Evolutionary conservation across 2,888 invertebrate genomes (phyloP), one percentile per base, ranked within the genome.

Genomic region (Eurytoma californica): DNA sequence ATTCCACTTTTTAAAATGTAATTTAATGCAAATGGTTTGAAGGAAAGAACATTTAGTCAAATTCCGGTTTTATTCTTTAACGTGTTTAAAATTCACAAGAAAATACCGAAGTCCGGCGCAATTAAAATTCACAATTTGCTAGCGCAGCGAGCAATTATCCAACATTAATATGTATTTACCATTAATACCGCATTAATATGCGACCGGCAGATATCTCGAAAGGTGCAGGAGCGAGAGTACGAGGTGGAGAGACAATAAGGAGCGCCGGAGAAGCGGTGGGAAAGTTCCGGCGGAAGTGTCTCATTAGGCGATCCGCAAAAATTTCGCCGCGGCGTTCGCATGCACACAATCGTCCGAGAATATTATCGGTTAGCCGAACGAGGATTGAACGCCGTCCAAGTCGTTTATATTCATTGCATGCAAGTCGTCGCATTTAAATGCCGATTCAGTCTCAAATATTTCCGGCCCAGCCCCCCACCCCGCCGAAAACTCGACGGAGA

Each of bases 401-500:
- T 82, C 82, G 72, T 82, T 80, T 80, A 74, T 74, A 82, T 82
- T 82, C 80, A 74, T 79, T 77, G 78, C 80, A 72, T 72, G 80
- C 78, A 72, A 74, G 69, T 73, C 76, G 66, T 30, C 65, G 66
- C 67, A 78, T 75, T 80, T 80, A 78, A 80, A 78, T 78, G 76
- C 72, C 80, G 72, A 82, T 80, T 80, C 72, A 72, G 78, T 80
- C 75, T 78, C 72, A 69, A 80, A 82, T 82, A 82, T 80, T 80
- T 80, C 73, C 72, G 70, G 20, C 13, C 61, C n/a, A 39, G 47
- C 14, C 57, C 20, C n/a, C 12, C 16, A 5, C 3, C 20, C 18
- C 14, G 18, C 12, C 18, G 61, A 57, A 57, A 72, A 72, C 30
- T 49, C 58, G 70, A 60, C 60, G 60, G 70, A 70, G 70, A 70